phyloP scores from a whole-genome alignment of 2,113 vertebrate species.

The Varanus salvator region DNA sequence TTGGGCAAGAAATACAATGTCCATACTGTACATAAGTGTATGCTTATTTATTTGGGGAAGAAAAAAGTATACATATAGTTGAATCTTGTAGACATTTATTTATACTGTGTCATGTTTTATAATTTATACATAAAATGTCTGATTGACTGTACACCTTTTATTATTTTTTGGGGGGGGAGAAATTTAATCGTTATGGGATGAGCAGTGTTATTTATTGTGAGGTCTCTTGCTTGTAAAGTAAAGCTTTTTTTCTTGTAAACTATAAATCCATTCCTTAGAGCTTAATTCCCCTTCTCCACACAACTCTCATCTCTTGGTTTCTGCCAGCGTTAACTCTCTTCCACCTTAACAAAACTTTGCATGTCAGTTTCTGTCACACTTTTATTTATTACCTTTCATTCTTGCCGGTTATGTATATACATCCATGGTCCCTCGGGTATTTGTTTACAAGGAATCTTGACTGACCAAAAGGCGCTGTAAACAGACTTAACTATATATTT shows the following conservation, averaged over 20 bases:
- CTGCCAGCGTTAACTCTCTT: slow-evolving; percentile 82
- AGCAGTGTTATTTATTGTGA: slow-evolving; percentile 99
- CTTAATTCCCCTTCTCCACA: slow-evolving; percentile 78
- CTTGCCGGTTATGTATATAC: slow-evolving; percentile 88
- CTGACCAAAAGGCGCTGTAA: slow-evolving; percentile 92
- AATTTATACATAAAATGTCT: slow-evolving; percentile 99
- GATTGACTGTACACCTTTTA: slow-evolving; percentile 96
- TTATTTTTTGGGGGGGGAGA: slow-evolving; percentile 91
- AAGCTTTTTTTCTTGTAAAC: slow-evolving; percentile 87
- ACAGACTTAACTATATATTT: slow-evolving; percentile 66
- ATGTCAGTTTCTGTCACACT: slow-evolving; percentile 91
- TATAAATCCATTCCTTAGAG: slow-evolving; percentile 94
- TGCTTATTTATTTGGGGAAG: slow-evolving; percentile 99
- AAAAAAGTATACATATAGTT: slow-evolving; percentile 97
- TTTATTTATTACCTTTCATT: slow-evolving; percentile 99
- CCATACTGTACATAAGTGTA: slow-evolving; percentile 99
- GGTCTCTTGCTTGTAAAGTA: slow-evolving; percentile 96
- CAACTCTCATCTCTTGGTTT: slow-evolving; percentile 78
- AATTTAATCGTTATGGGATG: slow-evolving; percentile 99
- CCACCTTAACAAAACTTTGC: slow-evolving; percentile 85
- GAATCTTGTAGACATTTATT: slow-evolving; percentile 99
- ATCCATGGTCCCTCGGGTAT: slow-evolving; percentile 87
- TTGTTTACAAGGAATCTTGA: slow-evolving; percentile 97
- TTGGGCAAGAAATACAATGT: slow-evolving; percentile 89
- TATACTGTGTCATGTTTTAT: slow-evolving; percentile 99